Evolutionary conservation across 2,888 invertebrate species (phyloP).

Genomic region (Ceraclea dissimilis): DNA sequence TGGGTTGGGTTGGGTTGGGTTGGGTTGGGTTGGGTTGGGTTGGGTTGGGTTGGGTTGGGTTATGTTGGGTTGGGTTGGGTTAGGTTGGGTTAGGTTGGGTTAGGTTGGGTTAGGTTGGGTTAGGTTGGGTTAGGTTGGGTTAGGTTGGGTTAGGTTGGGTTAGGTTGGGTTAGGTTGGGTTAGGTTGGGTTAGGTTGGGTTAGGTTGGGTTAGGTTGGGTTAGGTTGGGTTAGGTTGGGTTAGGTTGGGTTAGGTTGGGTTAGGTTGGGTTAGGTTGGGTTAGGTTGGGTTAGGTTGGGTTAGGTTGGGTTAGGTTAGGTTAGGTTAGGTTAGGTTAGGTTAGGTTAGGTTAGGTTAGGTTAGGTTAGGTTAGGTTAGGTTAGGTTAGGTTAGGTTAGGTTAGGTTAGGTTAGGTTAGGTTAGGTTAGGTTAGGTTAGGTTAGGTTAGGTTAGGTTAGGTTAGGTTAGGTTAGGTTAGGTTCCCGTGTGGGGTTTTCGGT

Average conservation of each 20-base stretch:
- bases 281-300: background rate
- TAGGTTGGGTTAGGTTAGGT: constrained; percentile 11
- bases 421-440: constrained; percentile 14
- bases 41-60: constrained; percentile 9
- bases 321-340: constrained; percentile 14
- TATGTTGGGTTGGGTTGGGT: constrained; percentile 6
- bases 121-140: constrained; percentile 11
- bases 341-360: constrained; percentile 2
- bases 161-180: constrained; percentile 11
- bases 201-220: background rate
- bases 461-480: constrained; percentile 14
- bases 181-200: constrained; percentile 7
- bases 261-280: constrained; percentile 3
- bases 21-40: constrained; percentile 5
- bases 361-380: too few species aligned
- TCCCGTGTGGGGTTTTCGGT: too few species aligned
- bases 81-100: constrained; percentile 8
- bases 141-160: constrained; percentile 11
- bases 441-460: constrained; percentile 14
- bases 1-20: constrained; percentile 6
- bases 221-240: background rate
- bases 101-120: constrained; percentile 11
- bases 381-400: constrained; percentile 2
- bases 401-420: constrained; percentile 15
- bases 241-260: background rate